These are phyloP conservation scores for Drosophila bipectinata DNA, from an alignment of 1,140 invertebrate species.

Conservation along the genomic window DNA sequence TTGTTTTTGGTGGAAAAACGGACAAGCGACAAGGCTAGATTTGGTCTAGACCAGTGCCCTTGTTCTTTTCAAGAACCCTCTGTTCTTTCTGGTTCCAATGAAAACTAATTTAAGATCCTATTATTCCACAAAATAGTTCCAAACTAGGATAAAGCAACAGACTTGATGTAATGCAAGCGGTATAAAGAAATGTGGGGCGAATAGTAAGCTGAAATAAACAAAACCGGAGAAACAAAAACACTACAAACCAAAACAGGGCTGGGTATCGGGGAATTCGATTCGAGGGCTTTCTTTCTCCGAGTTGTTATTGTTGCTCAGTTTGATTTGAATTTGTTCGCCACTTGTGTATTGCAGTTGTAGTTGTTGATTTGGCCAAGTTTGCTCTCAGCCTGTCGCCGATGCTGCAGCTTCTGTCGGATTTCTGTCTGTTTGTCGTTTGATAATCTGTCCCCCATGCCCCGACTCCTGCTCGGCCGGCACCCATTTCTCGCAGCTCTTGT, in stretches of 20 bases:
- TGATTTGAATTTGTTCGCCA: conserved; percentile 78
- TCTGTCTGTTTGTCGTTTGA: conserved; percentile 71
- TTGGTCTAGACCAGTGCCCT: too few species aligned
- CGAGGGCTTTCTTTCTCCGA: background rate
- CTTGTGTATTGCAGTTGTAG: conserved; percentile 58
- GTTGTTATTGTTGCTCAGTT: conserved; percentile 53
- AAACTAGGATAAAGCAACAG: background rate
- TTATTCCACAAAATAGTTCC: background rate
- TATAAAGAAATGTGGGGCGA: background rate
- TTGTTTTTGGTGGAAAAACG: too few species aligned
- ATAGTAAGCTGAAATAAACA: background rate
- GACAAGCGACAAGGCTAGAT: too few species aligned
- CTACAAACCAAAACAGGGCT: background rate
- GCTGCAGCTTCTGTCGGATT: conserved; percentile 58
- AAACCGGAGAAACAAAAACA: background rate
- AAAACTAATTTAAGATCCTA: too few species aligned
- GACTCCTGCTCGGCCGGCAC: conserved; percentile 5
- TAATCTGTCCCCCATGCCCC: conserved; percentile 59
- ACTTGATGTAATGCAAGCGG: background rate
- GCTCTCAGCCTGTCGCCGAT: conserved; percentile 51
- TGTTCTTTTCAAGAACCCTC: too few species aligned
- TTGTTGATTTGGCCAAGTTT: conserved; percentile 65
- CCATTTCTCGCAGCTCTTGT: conserved; percentile 19
- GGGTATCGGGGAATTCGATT: conserved; percentile 13
- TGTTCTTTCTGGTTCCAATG: too few species aligned